phyloP scores from a whole-genome alignment of 2,888 invertebrate species.

The Pegoplata infirma region DNA sequence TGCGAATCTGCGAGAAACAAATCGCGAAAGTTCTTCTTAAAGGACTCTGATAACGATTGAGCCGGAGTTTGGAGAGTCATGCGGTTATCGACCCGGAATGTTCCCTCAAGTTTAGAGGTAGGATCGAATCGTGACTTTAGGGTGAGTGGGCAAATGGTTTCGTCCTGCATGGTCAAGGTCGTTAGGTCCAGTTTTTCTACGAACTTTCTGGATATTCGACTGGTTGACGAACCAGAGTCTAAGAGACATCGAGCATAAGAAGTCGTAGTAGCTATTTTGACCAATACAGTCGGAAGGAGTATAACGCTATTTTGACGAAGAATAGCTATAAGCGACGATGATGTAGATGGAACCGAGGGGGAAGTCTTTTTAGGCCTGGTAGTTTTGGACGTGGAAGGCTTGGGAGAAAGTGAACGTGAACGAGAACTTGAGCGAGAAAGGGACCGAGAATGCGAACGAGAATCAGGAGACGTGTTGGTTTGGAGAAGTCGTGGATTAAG shows the following conservation, averaged over 20 bases:
- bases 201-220: not conserved
- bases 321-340: not conserved
- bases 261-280: not conserved
- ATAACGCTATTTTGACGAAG: not conserved
- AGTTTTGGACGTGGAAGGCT: not conserved
- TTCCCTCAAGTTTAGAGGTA: not conserved
- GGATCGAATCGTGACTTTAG: not conserved
- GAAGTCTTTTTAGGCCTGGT: not conserved
- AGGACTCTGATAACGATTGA: not conserved
- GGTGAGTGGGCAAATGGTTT: not conserved
- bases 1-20: not conserved
- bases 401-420: too few relatives aligned
- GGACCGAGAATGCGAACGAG: not conserved
- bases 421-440: too few relatives aligned
- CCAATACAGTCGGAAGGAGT: conserved; percentile 7
- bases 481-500: not conserved
- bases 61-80: not conserved
- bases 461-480: not conserved
- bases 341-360: not conserved
- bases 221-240: not conserved
- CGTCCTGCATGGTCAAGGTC: not conserved
- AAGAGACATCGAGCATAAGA: not conserved
- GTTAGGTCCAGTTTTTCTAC: not conserved
- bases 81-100: conserved; percentile 10
- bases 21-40: not conserved